phyloP scores from a whole-genome alignment of 1,140 invertebrate species.

The Oppia nitens region DNA sequence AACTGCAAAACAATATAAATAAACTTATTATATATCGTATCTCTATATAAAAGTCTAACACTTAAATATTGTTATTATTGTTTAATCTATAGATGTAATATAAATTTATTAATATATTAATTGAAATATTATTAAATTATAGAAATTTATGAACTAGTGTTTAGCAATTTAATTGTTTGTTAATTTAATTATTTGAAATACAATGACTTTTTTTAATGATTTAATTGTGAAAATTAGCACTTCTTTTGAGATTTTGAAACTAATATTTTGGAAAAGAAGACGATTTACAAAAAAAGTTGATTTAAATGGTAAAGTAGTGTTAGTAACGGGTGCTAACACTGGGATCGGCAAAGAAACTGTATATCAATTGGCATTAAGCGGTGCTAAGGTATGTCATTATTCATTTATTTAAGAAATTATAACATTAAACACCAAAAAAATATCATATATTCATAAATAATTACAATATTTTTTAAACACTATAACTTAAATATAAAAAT shows the following conservation, averaged over 20 bases:
- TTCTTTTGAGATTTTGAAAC: neutral
- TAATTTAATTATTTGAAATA: neutral
- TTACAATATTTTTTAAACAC: neutral
- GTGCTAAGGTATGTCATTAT: slow-evolving; percentile 37
- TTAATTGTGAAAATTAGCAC: neutral
- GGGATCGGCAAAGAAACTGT: slow-evolving; percentile 77
- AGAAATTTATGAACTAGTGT: too few relatives aligned
- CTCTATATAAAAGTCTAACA: too few relatives aligned
- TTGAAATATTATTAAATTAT: too few relatives aligned
- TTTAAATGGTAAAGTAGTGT: slow-evolving; percentile 46
- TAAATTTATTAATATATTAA: too few relatives aligned
- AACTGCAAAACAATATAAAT: too few relatives aligned
- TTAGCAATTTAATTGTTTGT: neutral
- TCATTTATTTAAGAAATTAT: neutral
- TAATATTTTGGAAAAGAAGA: neutral
- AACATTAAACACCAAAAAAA: neutral
- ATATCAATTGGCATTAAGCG: slow-evolving; percentile 45
- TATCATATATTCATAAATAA: neutral
- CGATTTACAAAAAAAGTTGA: neutral
- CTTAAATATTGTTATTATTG: too few relatives aligned
- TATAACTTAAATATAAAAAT: neutral
- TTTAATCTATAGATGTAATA: too few relatives aligned
- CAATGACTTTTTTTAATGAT: neutral
- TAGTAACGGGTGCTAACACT: slow-evolving; percentile 69
- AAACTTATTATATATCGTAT: too few relatives aligned